Evolutionary conservation across 2,888 invertebrate species (phyloP), one percentile per base, ranked within the genome.

Genomic region (Marronus borbonicus): DNA sequence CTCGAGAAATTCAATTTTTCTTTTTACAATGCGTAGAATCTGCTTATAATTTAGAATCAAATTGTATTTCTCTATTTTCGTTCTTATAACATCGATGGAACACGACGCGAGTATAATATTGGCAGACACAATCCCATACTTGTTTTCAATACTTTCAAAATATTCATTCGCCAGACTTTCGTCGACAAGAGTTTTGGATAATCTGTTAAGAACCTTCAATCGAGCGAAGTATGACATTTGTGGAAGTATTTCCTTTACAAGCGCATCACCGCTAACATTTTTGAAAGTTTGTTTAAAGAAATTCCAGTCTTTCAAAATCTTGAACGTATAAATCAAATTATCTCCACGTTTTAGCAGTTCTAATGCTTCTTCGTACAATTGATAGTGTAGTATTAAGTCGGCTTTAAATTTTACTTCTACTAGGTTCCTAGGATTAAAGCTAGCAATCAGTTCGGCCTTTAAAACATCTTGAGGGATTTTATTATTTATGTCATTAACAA

Each of bases 121-220:
- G 31, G 81, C 81, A n/a, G 79, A 76, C 55, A 75, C 52, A n/a
- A 79, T 55, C 12, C 81, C 81, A 39, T 81, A 82, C 20, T 69
- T 77, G 5, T 65, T n/a, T 66, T 78, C 75, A 14, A 82, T 64
- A 10, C 78, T 69, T 64, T 75, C 64, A 55, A 80, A 81, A 76
- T 62, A 80, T 49, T 69, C 78, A 49, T 80, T 70, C 0, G 79
- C 80, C 44, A 60, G 44, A 39, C 78, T 36, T 10, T 70, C 28
- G 66, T 74, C 77, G 55, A 31, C 62, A 58, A 80, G 49, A 76
- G 69, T 50, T 20, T 70, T 58, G 0, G 78, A 31, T n/a, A 81
- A 76, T 24, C 78, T 76, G 44, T 80, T 80, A 7, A 80, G 10
- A 28, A 81, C 14, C 60, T 81, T 80, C 20, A 77, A 24, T 66